These are phyloP conservation scores for Eulemur mongoz DNA, from an alignment of 2,797 vertebrate species.

Conservation along the genomic window DNA sequence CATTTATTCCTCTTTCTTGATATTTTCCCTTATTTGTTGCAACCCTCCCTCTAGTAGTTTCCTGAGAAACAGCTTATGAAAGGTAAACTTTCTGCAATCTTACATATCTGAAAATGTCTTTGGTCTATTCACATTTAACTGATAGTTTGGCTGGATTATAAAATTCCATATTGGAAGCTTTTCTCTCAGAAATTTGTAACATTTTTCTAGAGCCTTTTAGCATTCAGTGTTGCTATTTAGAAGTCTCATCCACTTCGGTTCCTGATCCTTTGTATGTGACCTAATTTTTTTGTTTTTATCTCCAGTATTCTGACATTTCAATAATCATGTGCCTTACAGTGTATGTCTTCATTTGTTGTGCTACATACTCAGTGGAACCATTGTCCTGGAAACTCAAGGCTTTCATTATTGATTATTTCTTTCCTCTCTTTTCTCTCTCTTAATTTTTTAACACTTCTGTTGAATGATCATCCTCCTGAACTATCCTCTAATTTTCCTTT, in stretches of 20 bases:
- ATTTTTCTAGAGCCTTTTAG: neutral
- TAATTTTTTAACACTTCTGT: neutral
- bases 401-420: neutral
- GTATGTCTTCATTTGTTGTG: neutral
- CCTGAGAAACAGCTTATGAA: neutral
- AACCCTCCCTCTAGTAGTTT: neutral
- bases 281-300: neutral
- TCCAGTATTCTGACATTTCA: neutral
- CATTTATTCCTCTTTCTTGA: neutral
- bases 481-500: neutral
- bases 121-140: neutral
- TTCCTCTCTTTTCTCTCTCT: neutral
- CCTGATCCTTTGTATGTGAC: neutral
- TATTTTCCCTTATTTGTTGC: neutral
- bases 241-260: neutral
- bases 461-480: neutral
- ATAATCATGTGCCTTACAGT: neutral
- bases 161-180: neutral
- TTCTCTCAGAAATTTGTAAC: neutral
- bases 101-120: neutral
- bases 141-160: neutral
- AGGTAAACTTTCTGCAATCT: neutral
- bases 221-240: neutral
- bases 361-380: neutral
- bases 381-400: neutral